These are phyloP conservation scores for Peromyscus nudipes DNA, from an alignment of 2,797 vertebrate genomes.

Conservation along the genomic window DNA sequence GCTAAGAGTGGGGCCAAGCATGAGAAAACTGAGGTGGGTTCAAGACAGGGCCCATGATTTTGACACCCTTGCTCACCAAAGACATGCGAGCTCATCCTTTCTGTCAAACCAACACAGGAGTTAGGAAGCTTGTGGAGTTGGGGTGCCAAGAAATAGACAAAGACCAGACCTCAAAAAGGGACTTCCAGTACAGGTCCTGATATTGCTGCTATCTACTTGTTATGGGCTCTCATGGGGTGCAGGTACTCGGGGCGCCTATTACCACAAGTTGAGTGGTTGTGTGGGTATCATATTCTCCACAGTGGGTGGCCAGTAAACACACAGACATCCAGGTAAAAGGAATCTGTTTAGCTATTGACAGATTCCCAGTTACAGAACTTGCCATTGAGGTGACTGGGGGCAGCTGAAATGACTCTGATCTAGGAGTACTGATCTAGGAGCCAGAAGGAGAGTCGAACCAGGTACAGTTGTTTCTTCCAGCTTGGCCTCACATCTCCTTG, in stretches of 20 bases:
- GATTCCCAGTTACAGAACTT: neutral
- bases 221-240: fast-evolving
- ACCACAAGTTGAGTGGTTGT: fast-evolving
- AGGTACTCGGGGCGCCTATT: neutral
- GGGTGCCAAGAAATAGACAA: neutral
- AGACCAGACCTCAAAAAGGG: neutral
- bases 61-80: neutral
- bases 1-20: too few relatives aligned
- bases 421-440: neutral
- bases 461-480: neutral
- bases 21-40: fast-evolving
- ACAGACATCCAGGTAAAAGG: neutral
- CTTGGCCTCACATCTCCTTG: neutral
- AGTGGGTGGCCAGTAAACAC: neutral
- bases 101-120: neutral
- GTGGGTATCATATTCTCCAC: neutral
- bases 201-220: fast-evolving
- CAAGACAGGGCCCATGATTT: neutral
- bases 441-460: neutral
- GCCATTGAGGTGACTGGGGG: neutral
- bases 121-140: neutral
- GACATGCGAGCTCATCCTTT: neutral
- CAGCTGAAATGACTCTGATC: neutral
- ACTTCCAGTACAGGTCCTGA: fast-evolving
- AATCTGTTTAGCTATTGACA: neutral